Evolutionary conservation across 2,888 invertebrate genomes (phyloP).

Genomic region (Dryocosmus kuriphilus): DNA sequence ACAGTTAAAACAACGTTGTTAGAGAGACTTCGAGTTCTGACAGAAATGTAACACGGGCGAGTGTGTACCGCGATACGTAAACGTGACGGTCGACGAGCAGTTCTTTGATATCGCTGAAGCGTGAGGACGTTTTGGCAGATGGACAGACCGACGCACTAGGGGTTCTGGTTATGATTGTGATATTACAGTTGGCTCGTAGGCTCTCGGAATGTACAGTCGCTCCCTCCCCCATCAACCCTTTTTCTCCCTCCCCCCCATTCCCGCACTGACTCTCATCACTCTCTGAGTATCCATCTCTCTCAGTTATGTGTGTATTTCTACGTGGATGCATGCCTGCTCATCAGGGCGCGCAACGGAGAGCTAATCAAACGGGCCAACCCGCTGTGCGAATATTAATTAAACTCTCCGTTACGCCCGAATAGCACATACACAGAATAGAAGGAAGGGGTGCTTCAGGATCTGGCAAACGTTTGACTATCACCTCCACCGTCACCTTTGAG

Average conservation of each 20-base stretch:
- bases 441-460: slow-evolving; percentile 24
- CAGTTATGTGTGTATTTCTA: slow-evolving; percentile 46
- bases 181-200: slow-evolving; percentile 73
- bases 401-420: slow-evolving; percentile 70
- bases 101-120: slow-evolving; percentile 77
- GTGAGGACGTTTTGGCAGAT: slow-evolving; percentile 74
- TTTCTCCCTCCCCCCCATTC: neutral
- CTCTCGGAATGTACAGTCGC: slow-evolving; percentile 69
- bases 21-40: slow-evolving; percentile 31
- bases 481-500: slow-evolving; percentile 31
- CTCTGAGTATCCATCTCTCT: slow-evolving; percentile 50
- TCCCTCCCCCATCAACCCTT: slow-evolving; percentile 36
- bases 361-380: slow-evolving; percentile 76
- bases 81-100: slow-evolving; percentile 51
- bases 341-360: slow-evolving; percentile 71
- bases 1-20: slow-evolving; percentile 27
- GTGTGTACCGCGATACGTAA: slow-evolving; percentile 37
- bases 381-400: slow-evolving; percentile 76
- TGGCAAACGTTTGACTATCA: slow-evolving; percentile 37
- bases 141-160: slow-evolving; percentile 52
- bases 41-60: slow-evolving; percentile 36
- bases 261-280: slow-evolving; percentile 45
- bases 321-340: slow-evolving; percentile 69
- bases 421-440: slow-evolving; percentile 49
- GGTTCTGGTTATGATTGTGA: slow-evolving; percentile 76